A percentile compares a stretch with the other conserved stretches of the same genome.
Conservation (phyloP, 2,113 vertebrate species). For the Semicossyphus pulcher region DNA sequence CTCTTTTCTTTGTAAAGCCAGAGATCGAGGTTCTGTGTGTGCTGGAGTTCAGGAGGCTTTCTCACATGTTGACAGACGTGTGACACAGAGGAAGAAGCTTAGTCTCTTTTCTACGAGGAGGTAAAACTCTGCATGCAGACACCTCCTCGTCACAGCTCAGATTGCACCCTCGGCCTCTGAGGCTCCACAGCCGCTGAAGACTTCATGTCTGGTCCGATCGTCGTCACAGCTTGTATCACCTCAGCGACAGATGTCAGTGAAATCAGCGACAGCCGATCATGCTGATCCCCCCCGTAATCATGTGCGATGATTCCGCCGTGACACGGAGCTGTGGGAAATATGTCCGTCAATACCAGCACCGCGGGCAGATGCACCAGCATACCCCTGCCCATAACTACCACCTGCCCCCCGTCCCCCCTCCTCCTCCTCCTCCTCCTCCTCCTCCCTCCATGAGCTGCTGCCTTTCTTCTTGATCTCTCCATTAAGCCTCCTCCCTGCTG, state of each 20-base stretch:
- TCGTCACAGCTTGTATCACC: slow-evolving; percentile 89
- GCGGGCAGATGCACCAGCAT: slow-evolving; percentile 63
- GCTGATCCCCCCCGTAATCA: slow-evolving; percentile 89
- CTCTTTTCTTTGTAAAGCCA: no score
- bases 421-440: slow-evolving; percentile 1
- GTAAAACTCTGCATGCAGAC: neutral
- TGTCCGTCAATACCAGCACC: slow-evolving; percentile 58
- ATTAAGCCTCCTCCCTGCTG: slow-evolving; percentile 40
- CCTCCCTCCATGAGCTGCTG: slow-evolving; percentile 18
- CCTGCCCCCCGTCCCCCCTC: slow-evolving; percentile 21
- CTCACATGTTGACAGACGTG: no score
- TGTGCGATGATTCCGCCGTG: slow-evolving; percentile 82
- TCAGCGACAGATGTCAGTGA: slow-evolving; percentile 93
- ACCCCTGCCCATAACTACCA: slow-evolving; percentile 48
- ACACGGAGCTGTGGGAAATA: slow-evolving; percentile 82
- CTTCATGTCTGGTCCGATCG: slow-evolving; percentile 87
- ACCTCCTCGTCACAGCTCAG: neutral
- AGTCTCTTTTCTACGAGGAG: neutral
- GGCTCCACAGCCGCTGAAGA: slow-evolving; percentile 83
- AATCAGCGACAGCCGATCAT: slow-evolving; percentile 93
- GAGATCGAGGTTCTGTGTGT: no score
- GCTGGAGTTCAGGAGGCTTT: no score
- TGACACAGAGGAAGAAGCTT: no score
- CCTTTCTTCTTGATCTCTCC: slow-evolving; percentile 47
- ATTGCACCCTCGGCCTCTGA: slow-evolving; percentile 45